These are phyloP conservation scores for Dasysyrphus tricinctus DNA, from an alignment of 2,888 invertebrate species.

Conservation along the genomic window DNA sequence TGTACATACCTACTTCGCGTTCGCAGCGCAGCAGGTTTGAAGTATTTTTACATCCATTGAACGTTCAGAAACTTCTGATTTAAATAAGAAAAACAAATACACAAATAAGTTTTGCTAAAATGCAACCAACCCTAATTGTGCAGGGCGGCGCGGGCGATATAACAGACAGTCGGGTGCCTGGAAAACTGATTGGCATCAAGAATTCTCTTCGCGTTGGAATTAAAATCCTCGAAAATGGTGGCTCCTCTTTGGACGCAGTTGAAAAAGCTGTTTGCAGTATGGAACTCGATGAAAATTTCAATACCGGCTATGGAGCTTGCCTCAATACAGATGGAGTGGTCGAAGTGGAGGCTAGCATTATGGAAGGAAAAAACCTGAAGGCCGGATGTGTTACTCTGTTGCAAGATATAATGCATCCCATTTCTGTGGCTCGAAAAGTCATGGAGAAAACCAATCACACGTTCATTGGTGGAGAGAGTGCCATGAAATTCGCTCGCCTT, in stretches of 20 bases:
- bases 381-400: constrained; percentile 91
- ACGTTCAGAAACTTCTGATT: no score
- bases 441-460: constrained; percentile 91
- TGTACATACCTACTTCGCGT: no score
- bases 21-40: no score
- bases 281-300: constrained; percentile 92
- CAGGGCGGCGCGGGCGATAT: constrained; percentile 94
- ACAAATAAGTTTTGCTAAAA: constrained; percentile 28
- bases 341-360: constrained; percentile 94
- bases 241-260: constrained; percentile 89
- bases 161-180: constrained; percentile 86
- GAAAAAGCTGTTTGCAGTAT: constrained; percentile 90
- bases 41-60: no score
- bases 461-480: constrained; percentile 89
- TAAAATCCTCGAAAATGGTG: constrained; percentile 85
- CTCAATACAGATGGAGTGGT: constrained; percentile 90
- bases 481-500: constrained; percentile 87
- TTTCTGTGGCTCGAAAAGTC: constrained; percentile 89
- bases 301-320: constrained; percentile 93
- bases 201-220: constrained; percentile 87
- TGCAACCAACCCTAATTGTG: constrained; percentile 87
- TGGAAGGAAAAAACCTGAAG: constrained; percentile 88
- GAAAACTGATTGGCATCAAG: constrained; percentile 88
- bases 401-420: constrained; percentile 90
- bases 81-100: no score